Evolutionary conservation across 2,113 vertebrate species (phyloP).

Genomic region (Pelmatolapia mariae): DNA sequence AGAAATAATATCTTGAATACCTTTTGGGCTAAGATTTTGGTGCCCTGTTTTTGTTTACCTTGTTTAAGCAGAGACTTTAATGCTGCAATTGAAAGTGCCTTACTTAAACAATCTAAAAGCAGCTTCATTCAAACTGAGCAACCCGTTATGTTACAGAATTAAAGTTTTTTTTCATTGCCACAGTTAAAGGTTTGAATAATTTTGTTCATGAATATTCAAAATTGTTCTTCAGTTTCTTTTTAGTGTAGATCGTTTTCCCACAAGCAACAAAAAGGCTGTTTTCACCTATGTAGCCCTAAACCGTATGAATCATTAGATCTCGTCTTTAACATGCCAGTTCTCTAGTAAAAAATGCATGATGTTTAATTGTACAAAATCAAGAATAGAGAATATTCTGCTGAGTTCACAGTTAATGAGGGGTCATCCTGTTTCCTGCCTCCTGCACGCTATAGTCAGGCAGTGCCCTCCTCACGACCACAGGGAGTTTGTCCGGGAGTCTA

Average conservation of each 20-base stretch:
- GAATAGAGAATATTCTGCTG: neutral
- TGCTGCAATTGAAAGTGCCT: slow-evolving; percentile 43
- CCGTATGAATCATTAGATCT: neutral
- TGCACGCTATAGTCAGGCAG: neutral
- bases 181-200: neutral
- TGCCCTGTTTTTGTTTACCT: neutral
- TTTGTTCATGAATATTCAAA: neutral
- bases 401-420: neutral
- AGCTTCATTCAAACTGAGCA: neutral
- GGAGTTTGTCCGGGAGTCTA: neutral
- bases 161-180: neutral
- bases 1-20: neutral
- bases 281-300: neutral
- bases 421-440: neutral
- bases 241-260: neutral
- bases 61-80: neutral
- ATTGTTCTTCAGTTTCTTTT: neutral
- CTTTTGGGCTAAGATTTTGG: neutral
- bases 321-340: neutral
- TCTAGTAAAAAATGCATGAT: neutral
- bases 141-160: neutral
- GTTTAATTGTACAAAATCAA: neutral
- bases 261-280: neutral
- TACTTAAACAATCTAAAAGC: neutral
- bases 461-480: neutral